These are phyloP conservation scores for Carassius carassius DNA, from an alignment of 2,113 vertebrate genomes.

Conservation along the genomic window DNA sequence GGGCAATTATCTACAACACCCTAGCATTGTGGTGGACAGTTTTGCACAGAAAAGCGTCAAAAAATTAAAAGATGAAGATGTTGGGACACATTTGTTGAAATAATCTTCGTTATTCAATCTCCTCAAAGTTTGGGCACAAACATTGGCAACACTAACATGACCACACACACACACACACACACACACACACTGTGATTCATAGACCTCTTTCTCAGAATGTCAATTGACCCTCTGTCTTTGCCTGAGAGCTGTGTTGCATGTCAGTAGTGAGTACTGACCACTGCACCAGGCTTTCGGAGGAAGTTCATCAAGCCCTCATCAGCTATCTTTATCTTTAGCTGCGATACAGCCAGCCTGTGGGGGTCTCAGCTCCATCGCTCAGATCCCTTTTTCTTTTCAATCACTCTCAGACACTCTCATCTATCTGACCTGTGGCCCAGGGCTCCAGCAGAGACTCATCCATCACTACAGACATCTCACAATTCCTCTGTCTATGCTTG, in stretches of 20 bases:
- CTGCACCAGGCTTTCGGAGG: slow-evolving; percentile 38
- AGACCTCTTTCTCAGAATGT: slow-evolving; percentile 57
- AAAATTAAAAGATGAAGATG: background rate
- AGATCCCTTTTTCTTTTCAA: slow-evolving; percentile 41
- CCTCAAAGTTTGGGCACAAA: slow-evolving; percentile 10
- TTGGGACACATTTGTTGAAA: background rate
- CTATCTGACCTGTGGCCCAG: slow-evolving; percentile 40
- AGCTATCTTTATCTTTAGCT: slow-evolving; percentile 34
- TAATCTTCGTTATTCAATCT: background rate
- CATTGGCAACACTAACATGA: background rate
- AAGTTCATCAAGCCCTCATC: slow-evolving; percentile 56
- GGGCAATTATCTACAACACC: background rate
- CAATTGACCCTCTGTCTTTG: slow-evolving; percentile 64
- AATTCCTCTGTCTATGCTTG: slow-evolving; percentile 12
- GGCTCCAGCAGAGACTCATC: slow-evolving; percentile 40
- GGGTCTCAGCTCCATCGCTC: background rate
- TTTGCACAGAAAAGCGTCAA: background rate
- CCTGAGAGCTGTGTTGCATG: slow-evolving; percentile 55
- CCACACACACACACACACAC: slow-evolving; percentile 17
- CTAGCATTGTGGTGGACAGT: background rate
- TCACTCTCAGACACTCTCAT: slow-evolving; percentile 7
- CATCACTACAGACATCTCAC: slow-evolving; percentile 33
- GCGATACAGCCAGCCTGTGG: slow-evolving; percentile 7
- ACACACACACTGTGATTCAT: slow-evolving; percentile 32
- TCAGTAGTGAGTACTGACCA: slow-evolving; percentile 41